Evolutionary conservation across 2,797 vertebrate species (phyloP).

Genomic region (Trachurus trachurus): DNA sequence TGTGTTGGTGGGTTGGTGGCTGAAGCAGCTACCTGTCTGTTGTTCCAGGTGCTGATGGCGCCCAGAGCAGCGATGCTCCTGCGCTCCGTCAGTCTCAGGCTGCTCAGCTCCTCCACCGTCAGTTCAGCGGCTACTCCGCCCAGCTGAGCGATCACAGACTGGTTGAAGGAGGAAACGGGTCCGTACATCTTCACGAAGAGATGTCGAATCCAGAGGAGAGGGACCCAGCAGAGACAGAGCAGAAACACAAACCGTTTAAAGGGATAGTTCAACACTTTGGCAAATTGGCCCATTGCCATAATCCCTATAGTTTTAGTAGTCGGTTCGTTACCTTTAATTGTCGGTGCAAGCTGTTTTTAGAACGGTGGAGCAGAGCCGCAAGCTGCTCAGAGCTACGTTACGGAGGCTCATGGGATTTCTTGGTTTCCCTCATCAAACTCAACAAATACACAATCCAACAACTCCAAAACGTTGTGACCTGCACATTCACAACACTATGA

Average conservation of each 20-base stretch:
- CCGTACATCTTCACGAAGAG: slow-evolving; percentile 78
- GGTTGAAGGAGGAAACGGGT: slow-evolving; percentile 76
- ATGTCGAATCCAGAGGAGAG: slow-evolving; percentile 10
- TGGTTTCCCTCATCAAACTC: too few species aligned
- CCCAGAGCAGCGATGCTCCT: slow-evolving; percentile 80
- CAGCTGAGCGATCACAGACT: slow-evolving; percentile 83
- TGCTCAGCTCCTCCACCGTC: slow-evolving; percentile 78
- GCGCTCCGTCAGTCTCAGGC: slow-evolving; percentile 76
- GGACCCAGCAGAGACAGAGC: slow-evolving; percentile 31
- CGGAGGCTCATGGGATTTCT: too few species aligned
- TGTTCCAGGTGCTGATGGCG: slow-evolving; percentile 75
- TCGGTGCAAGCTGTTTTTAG: too few species aligned
- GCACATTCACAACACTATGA: too few species aligned
- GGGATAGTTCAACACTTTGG: too few species aligned
- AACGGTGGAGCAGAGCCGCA: too few species aligned
- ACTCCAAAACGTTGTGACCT: too few species aligned
- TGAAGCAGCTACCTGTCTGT: slow-evolving; percentile 79
- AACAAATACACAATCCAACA: too few species aligned
- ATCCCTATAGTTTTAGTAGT: too few species aligned
- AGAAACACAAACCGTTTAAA: slow-evolving; percentile 18
- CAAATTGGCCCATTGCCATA: too few species aligned
- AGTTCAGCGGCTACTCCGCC: slow-evolving; percentile 77
- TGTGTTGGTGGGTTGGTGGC: neutral
- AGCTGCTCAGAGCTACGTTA: too few species aligned
- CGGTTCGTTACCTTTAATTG: too few species aligned